phyloP scores from a whole-genome alignment of 1,140 invertebrate genomes.

The Pogonognathellus flavescens region DNA sequence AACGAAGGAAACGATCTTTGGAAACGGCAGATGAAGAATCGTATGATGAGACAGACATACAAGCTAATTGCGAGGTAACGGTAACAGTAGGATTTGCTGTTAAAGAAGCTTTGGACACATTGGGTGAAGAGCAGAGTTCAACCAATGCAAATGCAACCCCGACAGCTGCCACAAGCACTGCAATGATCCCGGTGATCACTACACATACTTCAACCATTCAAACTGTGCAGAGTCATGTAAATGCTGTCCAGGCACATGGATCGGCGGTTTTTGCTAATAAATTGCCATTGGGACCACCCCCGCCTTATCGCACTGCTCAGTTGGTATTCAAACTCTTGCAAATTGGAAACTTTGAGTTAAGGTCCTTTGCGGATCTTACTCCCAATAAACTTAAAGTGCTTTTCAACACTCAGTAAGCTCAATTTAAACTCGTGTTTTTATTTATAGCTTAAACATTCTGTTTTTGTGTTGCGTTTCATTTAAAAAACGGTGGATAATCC shows the following conservation, averaged over 20 bases:
- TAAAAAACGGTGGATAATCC: too few species aligned
- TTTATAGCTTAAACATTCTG: background rate
- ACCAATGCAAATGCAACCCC: background rate
- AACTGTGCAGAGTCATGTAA: background rate
- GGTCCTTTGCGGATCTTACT: slow-evolving; percentile 58
- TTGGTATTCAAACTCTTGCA: slow-evolving; percentile 61
- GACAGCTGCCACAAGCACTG: background rate
- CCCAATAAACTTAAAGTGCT: slow-evolving; percentile 61
- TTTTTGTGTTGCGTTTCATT: background rate
- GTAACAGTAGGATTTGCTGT: slow-evolving; percentile 54
- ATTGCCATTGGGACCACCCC: slow-evolving; percentile 23
- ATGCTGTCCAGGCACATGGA: background rate
- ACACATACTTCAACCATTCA: background rate
- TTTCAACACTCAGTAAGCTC: slow-evolving; percentile 63
- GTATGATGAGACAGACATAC: background rate
- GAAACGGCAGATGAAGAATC: background rate
- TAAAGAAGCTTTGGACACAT: slow-evolving; percentile 60
- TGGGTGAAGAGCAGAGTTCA: slow-evolving; percentile 51
- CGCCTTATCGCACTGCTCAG: slow-evolving; percentile 60
- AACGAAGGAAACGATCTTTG: background rate
- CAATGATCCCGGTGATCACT: background rate
- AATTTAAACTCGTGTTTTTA: background rate
- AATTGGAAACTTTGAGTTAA: slow-evolving; percentile 58
- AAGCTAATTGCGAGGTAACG: background rate
- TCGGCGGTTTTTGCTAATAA: background rate